Percentiles rank a stretch among this genome's conserved stretches.
Conservation (phyloP, 2,797 vertebrate genomes). For the Perdix hodgsoniae region DNA sequence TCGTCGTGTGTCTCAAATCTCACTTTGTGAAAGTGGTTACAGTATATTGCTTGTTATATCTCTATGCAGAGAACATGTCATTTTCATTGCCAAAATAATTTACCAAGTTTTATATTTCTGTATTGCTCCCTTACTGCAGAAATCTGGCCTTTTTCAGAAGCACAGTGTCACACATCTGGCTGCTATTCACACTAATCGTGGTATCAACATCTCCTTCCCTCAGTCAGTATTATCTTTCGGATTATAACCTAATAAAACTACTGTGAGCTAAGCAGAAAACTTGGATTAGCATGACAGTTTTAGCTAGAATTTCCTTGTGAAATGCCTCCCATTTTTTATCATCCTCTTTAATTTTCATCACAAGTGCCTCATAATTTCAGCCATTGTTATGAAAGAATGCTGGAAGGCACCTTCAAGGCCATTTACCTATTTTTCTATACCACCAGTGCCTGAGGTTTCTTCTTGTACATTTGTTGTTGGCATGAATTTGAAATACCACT, state of each 20-base stretch:
- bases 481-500: not conserved
- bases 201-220: not conserved
- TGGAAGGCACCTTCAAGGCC: conserved; percentile 14
- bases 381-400: conserved; percentile 8
- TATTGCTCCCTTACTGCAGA: not conserved
- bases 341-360: conserved; percentile 4
- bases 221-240: not conserved
- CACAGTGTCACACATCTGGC: not conserved
- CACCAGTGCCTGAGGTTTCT: not conserved
- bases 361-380: not conserved
- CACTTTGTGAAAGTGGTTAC: not conserved
- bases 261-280: not conserved
- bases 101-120: not conserved
- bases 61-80: not conserved
- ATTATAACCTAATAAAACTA: not conserved
- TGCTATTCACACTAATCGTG: not conserved
- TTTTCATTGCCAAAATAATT: not conserved
- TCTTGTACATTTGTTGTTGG: not conserved
- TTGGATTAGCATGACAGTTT: not conserved
- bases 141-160: not conserved
- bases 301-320: not conserved
- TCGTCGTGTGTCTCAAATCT: not conserved
- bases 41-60: not conserved
- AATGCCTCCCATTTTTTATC: not conserved
- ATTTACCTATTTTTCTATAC: not conserved